Conservation (phyloP, 2,888 invertebrate genomes). For the Rhagonycha fulva region DNA sequence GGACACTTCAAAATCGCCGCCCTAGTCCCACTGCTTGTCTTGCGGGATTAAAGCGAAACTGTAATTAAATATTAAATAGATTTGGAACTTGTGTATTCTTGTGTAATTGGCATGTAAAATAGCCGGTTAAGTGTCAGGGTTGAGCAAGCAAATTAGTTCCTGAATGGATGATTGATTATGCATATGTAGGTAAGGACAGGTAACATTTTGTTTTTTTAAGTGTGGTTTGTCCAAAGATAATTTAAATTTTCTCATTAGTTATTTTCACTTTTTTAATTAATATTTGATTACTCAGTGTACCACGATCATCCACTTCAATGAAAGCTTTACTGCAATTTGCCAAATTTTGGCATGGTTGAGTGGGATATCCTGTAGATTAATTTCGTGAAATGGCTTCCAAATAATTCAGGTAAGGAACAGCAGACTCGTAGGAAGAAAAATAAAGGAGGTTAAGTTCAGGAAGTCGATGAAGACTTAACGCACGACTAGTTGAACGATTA, state of each 20-base stretch:
- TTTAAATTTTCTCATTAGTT: conserved; percentile 7
- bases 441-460: neutral
- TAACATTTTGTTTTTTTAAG: conserved; percentile 13
- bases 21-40: conserved; percentile 40
- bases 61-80: conserved; percentile 52
- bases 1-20: conserved; percentile 50
- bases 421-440: neutral
- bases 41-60: conserved; percentile 48
- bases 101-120: conserved; percentile 47
- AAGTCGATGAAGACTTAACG: neutral
- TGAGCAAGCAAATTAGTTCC: conserved; percentile 27
- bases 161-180: conserved; percentile 28
- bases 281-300: neutral
- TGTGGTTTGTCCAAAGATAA: conserved; percentile 3
- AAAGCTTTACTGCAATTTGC: neutral
- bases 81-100: conserved; percentile 47
- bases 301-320: neutral
- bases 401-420: neutral
- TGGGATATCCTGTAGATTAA: neutral
- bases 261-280: conserved; percentile 11
- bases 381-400: neutral
- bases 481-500: neutral
- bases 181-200: conserved; percentile 13
- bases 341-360: neutral
- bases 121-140: conserved; percentile 34